phyloP scores from a whole-genome alignment of 2,113 vertebrate genomes.

The Galemys pyrenaicus region DNA sequence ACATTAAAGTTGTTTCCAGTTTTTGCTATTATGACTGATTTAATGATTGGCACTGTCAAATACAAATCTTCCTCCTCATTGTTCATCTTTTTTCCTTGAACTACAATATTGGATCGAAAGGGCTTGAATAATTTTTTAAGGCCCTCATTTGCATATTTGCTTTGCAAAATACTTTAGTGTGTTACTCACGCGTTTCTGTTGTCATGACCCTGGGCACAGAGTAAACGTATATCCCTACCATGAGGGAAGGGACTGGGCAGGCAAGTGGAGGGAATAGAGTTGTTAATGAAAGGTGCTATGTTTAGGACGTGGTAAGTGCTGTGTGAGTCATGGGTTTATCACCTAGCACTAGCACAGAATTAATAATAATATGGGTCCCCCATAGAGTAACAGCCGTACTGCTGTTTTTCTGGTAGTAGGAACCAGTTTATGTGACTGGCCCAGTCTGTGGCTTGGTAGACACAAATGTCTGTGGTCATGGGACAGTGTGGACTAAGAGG shows the following conservation, averaged over 20 bases:
- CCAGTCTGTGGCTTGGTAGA: background rate
- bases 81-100: background rate
- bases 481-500: background rate
- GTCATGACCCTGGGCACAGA: background rate
- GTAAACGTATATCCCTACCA: background rate
- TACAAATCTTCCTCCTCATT: background rate
- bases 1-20: background rate
- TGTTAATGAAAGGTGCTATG: background rate
- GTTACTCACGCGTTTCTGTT: background rate
- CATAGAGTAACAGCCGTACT: background rate
- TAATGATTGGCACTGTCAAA: background rate
- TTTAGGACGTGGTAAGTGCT: background rate
- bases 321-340: background rate
- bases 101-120: background rate
- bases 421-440: background rate
- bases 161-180: background rate
- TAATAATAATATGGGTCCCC: background rate
- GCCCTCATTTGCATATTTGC: background rate
- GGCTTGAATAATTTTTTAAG: constrained; percentile 11
- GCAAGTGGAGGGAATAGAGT: background rate
- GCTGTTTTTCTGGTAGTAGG: background rate
- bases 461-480: background rate
- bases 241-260: background rate
- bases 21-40: background rate
- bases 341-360: background rate